These are phyloP conservation scores for Aurelia aurita DNA, from an alignment of 30 jellyfish, hydroid and myxozoan genomes.

Conservation along the genomic window DNA sequence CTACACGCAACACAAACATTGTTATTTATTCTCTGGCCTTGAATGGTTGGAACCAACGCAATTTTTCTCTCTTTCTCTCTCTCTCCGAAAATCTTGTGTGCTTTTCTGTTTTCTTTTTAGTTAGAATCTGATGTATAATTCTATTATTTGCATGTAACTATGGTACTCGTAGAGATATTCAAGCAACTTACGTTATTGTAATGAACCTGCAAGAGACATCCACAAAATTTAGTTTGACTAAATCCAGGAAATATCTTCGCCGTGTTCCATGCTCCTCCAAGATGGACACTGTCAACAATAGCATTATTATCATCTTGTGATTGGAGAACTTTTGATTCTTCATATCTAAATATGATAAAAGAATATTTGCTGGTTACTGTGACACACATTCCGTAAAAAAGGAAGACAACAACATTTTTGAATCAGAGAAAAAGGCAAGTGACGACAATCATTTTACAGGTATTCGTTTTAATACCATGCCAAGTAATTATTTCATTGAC, in stretches of 20 bases:
- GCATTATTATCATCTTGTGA: constrained; percentile 54
- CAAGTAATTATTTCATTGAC: too few species aligned
- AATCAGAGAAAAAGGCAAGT: too few species aligned
- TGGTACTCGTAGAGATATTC: not conserved
- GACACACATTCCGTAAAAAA: not conserved
- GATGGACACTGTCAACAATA: constrained; percentile 38
- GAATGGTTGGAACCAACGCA: not conserved
- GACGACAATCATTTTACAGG: too few species aligned
- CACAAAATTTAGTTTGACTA: constrained; percentile 51
- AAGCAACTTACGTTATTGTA: constrained; percentile 34
- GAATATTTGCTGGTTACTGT: not conserved
- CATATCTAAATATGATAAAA: constrained; percentile 14
- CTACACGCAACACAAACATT: too few species aligned
- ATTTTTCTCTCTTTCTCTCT: not conserved
- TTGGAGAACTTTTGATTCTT: constrained; percentile 13
- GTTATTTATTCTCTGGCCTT: too few species aligned
- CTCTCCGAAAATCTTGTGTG: not conserved
- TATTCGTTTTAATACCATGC: too few species aligned
- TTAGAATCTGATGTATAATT: too few species aligned
- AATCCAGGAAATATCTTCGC: constrained; percentile 63
- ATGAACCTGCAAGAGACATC: constrained; percentile 52
- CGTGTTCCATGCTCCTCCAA: constrained; percentile 73
- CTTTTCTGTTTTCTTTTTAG: not conserved
- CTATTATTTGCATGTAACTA: not conserved
- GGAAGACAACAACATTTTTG: too few species aligned